These are phyloP conservation scores for Clanis bilineata DNA, from an alignment of 2,888 invertebrate species.

Conservation along the genomic window DNA sequence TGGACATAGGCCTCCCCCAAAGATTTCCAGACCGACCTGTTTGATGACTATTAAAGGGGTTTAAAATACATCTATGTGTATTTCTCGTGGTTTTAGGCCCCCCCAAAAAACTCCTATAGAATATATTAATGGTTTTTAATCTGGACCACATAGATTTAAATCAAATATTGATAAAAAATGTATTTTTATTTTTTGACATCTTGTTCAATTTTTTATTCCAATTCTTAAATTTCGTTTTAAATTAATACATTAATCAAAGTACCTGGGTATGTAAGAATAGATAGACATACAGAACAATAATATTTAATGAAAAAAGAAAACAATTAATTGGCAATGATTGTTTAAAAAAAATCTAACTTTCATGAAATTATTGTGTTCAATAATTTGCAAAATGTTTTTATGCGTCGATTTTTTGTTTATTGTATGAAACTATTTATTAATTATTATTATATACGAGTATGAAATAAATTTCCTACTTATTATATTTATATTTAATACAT, in stretches of 20 bases:
- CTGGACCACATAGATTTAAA: conserved; percentile 4
- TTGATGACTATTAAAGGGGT: no score
- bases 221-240: neutral
- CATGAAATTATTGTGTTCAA: conserved; percentile 6
- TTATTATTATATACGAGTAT: no score
- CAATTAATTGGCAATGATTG: no score
- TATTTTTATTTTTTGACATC: neutral
- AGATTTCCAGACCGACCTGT: no score
- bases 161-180: neutral
- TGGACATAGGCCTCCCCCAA: no score
- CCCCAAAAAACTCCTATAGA: no score
- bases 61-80: no score
- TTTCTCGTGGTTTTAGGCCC: no score
- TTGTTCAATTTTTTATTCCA: neutral
- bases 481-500: conserved; percentile 12
- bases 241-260: neutral
- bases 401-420: neutral
- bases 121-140: neutral
- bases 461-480: conserved; percentile 7
- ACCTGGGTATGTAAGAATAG: neutral
- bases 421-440: no score
- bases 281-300: neutral
- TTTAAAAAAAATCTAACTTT: no score
- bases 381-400: neutral
- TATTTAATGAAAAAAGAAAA: neutral